phyloP scores from a whole-genome alignment of 1,140 invertebrate species.

The Radopholus similis region DNA sequence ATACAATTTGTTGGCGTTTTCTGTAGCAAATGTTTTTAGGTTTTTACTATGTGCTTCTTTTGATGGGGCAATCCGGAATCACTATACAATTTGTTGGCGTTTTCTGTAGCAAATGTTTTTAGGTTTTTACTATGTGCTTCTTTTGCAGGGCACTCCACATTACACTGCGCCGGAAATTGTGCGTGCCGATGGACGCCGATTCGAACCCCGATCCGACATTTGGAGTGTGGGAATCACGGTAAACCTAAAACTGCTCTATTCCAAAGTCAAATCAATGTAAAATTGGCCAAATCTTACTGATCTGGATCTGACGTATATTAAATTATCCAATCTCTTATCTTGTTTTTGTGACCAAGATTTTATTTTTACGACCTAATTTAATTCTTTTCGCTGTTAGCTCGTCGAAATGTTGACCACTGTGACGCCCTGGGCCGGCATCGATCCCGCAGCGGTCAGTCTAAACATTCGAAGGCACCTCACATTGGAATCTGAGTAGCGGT shows the following conservation, averaged over 20 bases:
- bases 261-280: not conserved
- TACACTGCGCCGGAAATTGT: slow-evolving; percentile 41
- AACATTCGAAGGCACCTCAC: not conserved
- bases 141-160: slow-evolving; percentile 28
- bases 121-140: not conserved
- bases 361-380: not conserved
- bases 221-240: slow-evolving; percentile 38
- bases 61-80: no score
- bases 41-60: no score
- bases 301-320: no score
- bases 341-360: not conserved
- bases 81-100: no score
- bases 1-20: no score
- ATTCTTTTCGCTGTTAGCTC: slow-evolving; percentile 1
- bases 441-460: slow-evolving; percentile 22
- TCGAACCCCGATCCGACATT: slow-evolving; percentile 41
- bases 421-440: slow-evolving; percentile 36
- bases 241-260: not conserved
- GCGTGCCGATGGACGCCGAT: slow-evolving; percentile 18
- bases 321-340: no score
- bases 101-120: no score
- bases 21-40: no score
- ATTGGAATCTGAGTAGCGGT: not conserved
- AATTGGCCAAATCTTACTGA: no score
- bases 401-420: slow-evolving; percentile 40